Evolutionary conservation across 2,113 vertebrate species (phyloP), one percentile per base, ranked within the genome.

Genomic region (Toxotes chatareus): DNA sequence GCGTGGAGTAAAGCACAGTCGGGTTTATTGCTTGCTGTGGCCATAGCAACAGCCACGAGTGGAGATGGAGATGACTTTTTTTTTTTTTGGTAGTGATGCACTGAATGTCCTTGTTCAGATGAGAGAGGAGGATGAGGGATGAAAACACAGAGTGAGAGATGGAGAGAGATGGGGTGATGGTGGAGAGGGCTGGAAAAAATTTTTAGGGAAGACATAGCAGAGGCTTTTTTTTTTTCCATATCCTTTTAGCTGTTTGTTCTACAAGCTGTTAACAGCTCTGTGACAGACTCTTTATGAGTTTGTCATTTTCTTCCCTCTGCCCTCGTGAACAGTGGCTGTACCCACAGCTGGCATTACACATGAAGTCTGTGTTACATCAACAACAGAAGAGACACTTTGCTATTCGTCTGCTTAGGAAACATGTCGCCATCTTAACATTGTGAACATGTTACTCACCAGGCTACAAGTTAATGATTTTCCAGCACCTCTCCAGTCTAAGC

Each of bases 21-120:
- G 73, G 86, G 86, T 92, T 90, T 93, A 93, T 91, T 86, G 79
- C 87, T 89, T 88, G 75, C 88, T 64, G 94, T 94, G 94, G 84
- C 90, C 94, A 94, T 94, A 93, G 92, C 92, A 94, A 94, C 93
- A 88, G 86, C 87, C 86, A 86, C 57, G 82, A 92, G 83, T 79
- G 68, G 76, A 85, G 89, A 84, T 80, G 79, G 87, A 90, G 87
- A 89, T 87, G 69, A 81, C 68, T 81, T 69, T 78, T 84, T 82
- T 85, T 84, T 87, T 75, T 76, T 89, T 78, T 83, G 27, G 70
- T 56, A 59, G 67, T 80, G 87, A 91, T 88, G 78, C 68, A 75
- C 89, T 79, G 75, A 90, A 89, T 76, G 89, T 89, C 89, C 92
- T 93, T 93, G 92, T 88, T 91, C 81, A 74, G 80, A 84, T 55